Base-by-base conservation (phyloP, 2,888 invertebrate genomes). In the Amphipoea oculea region DNA sequence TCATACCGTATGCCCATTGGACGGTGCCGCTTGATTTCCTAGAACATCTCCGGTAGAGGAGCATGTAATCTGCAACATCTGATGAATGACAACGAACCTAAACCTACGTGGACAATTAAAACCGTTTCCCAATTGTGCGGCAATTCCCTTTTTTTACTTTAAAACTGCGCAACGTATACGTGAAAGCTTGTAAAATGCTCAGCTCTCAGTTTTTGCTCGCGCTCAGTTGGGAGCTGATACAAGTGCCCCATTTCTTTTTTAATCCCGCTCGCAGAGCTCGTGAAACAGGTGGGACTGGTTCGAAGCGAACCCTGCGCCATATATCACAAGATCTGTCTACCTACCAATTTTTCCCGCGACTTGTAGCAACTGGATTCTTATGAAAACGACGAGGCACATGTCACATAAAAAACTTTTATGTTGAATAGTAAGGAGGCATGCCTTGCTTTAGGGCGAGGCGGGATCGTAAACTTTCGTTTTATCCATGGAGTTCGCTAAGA, bases 371-470 rank as follows among this genome's bases (percentile, higher is more conserved):
- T 85, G 81, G 84, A 83, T 89, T 89, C 82, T 89, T 87, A 88
- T 79, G 83, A 89, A 89, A 90, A 89, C 86, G 79, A 81, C 76
- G 78, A 85, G 86, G 78, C 83, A 83, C 76, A 78, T 29, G 29
- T 68, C 63, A 78, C 84, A 89, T 90, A 91, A 92, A 92, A 90
- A 89, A 88, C 82, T 93, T 93, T 92, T 92, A 92, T 92, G 91
- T 91, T 90, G 93, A 92, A 92, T 91, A 91, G 90, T 90, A 90
- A 92, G 89, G 86, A 92, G 90, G 89, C 81, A 86, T 83, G 89
- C 83, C 87, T 87, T 89, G 89, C 91, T 89, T 90, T 81, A 88
- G 88, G 89, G 86, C 74, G 84, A 83, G 80, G 88, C 82, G 89
- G 87, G 81, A 79, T 92, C 93, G 91, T 93, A 93, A 93, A 93